Conservation (phyloP, 1,140 invertebrate species). For the Himalopsyche phryganea region DNA sequence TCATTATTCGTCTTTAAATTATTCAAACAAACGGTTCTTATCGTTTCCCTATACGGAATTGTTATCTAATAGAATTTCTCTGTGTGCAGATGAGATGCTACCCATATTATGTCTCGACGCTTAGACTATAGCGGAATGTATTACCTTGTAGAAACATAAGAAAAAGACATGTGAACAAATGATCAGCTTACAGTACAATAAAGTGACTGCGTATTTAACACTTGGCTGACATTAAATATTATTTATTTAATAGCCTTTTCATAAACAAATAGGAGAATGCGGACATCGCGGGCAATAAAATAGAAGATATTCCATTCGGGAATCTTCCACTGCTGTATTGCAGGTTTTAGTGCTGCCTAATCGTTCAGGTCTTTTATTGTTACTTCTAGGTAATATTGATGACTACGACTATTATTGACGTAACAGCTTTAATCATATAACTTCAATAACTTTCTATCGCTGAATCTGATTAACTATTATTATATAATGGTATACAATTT, state of each 20-base stretch:
- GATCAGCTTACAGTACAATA: background rate
- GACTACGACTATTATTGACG: too few species aligned
- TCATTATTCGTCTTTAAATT: too few species aligned
- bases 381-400: background rate
- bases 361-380: background rate
- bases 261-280: constrained; percentile 2
- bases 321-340: background rate
- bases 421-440: too few species aligned
- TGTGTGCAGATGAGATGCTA: background rate
- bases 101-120: too few species aligned
- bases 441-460: too few species aligned
- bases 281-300: background rate
- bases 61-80: too few species aligned
- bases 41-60: too few species aligned
- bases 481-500: too few species aligned
- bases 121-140: too few species aligned
- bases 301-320: background rate
- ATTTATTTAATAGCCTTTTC: background rate
- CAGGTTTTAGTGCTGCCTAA: background rate
- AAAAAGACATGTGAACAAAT: background rate
- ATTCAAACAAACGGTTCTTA: too few species aligned
- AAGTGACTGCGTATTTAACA: background rate
- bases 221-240: background rate
- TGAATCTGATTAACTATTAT: too few species aligned
- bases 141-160: background rate